These are phyloP conservation scores for Delphinus delphis DNA, from an alignment of 2,113 vertebrate species.

Conservation along the genomic window DNA sequence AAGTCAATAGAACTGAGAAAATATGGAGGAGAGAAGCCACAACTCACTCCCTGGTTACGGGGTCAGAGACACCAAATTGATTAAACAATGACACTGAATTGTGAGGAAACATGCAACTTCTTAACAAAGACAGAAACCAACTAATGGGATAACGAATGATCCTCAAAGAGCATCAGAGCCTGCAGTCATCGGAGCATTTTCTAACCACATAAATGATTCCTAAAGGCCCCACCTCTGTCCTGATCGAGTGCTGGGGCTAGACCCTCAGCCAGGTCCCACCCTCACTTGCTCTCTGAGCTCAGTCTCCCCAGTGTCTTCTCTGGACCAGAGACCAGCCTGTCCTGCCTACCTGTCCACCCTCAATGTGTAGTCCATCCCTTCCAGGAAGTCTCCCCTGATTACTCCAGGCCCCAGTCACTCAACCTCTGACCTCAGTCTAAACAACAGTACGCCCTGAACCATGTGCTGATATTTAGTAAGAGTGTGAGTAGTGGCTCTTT, in stretches of 20 bases:
- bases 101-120: neutral
- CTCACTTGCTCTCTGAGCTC: neutral
- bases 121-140: neutral
- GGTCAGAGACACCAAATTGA: neutral
- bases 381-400: neutral
- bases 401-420: neutral
- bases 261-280: neutral
- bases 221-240: neutral
- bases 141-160: rapidly evolving
- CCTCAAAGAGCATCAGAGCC: neutral
- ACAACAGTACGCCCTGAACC: neutral
- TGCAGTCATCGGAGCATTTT: neutral
- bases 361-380: rapidly evolving
- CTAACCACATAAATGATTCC: neutral
- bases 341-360: neutral
- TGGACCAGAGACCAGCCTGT: neutral
- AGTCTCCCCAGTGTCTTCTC: neutral
- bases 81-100: neutral
- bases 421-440: neutral
- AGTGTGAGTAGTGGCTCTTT: neutral
- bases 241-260: neutral
- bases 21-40: neutral
- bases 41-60: slow-evolving; percentile 28
- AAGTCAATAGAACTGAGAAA: neutral
- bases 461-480: neutral